Base-by-base conservation (phyloP, 2,113 vertebrate species). In the Jaculus jaculus region DNA sequence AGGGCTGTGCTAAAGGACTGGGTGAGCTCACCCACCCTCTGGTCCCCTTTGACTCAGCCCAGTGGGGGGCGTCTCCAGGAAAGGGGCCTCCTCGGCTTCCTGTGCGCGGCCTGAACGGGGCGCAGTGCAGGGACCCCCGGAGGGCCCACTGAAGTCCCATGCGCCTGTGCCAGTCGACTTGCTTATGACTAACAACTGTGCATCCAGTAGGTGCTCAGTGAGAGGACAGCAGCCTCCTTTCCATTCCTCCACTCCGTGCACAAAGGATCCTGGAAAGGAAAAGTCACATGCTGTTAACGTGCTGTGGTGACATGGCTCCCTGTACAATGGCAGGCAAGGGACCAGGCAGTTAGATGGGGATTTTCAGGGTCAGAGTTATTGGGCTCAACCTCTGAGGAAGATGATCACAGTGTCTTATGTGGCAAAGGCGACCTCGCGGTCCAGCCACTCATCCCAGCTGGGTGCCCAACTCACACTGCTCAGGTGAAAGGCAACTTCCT, bases 211-310 rank as follows among this genome's bases (percentile, higher is more conserved):
- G 71, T 21, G 72, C 83, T 85, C 39, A 5, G 0, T 18, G 26
- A 58, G 30, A 3, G 20, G 5, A 1, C 12, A 2, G n/a, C 0
- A 3, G 3, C 11, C n/a, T 28, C 26, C 34, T 20, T 10, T 16
- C 7, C 3, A 54, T 24, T 23, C 37, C 51, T 42, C 37, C 15
- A 7, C 16, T 32, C 10, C 2, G 15, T n/a, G 54, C 90, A 77
- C 65, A 72, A 7, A 10, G 17, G 71, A 39, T 54, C n/a, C 77
- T 5, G 10, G 42, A 21, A 37, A 34, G 30, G 16, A 24, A 12
- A 42, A 18, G 79, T 0, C 28, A 15, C 32, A 1, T 0, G 20
- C 4, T 1, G 1, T 3, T 16, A 51, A 61, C 1, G 0, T 20
- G 30, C 68, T 21, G n/a, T n/a, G 24, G 6, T n/a, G 32, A 8